phyloP scores from a whole-genome alignment of 2,797 vertebrate species.

The Coilia nasus region DNA sequence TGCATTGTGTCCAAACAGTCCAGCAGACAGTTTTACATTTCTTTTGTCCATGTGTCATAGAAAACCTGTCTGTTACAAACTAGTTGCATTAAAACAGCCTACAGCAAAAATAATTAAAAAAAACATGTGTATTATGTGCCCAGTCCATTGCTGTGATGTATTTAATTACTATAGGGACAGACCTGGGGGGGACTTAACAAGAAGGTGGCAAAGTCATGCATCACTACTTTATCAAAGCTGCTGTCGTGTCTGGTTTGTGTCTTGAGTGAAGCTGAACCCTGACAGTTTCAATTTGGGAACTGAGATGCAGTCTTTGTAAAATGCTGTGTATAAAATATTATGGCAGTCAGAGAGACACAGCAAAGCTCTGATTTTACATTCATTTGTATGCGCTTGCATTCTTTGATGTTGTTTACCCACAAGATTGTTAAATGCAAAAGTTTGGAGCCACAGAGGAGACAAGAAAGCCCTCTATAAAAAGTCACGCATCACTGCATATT shows the following conservation, averaged over 20 bases:
- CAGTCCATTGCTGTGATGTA: no score
- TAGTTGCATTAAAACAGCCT: background rate
- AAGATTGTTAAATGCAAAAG: background rate
- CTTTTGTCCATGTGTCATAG: background rate
- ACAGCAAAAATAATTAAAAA: no score
- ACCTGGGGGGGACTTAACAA: no score
- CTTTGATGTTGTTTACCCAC: background rate
- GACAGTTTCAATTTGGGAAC: background rate
- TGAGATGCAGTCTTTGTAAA: background rate
- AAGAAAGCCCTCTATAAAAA: background rate
- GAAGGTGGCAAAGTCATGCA: background rate
- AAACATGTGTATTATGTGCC: no score
- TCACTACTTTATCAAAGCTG: background rate
- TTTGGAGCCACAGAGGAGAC: background rate
- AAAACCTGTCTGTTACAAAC: background rate
- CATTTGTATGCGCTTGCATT: background rate
- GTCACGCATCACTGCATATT: background rate
- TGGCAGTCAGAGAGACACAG: background rate
- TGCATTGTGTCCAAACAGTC: background rate
- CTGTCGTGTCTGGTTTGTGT: background rate
- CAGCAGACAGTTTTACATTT: background rate
- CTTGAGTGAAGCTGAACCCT: background rate
- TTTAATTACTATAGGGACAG: no score
- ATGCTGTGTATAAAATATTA: conserved; percentile 4
- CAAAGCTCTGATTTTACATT: background rate